phyloP scores from a whole-genome alignment of 2,888 invertebrate genomes.

The Cecidostiba fungosa region DNA sequence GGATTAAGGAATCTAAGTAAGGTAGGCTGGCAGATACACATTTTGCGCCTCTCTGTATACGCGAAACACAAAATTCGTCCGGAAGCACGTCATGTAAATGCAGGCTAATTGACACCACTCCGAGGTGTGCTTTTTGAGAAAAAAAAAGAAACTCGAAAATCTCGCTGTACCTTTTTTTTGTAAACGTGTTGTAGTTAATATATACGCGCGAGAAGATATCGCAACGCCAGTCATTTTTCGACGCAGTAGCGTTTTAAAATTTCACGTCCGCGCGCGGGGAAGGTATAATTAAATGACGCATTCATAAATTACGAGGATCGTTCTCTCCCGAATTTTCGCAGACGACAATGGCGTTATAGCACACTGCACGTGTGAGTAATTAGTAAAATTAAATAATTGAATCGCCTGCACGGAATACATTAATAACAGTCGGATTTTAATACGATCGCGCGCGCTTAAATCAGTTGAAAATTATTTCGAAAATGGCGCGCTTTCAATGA shows the following conservation, averaged over 20 bases:
- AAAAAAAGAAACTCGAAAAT: not conserved
- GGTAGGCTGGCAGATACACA: not conserved
- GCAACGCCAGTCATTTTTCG: no score
- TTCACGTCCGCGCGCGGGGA: no score
- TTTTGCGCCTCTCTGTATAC: not conserved
- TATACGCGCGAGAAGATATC: no score
- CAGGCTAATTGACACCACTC: not conserved
- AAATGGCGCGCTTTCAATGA: no score
- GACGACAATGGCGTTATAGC: no score
- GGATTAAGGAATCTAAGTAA: conserved; percentile 7
- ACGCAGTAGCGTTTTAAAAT: no score
- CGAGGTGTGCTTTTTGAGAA: not conserved
- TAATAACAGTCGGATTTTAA: not conserved
- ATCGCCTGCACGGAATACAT: not conserved
- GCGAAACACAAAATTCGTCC: not conserved
- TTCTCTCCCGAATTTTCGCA: not conserved
- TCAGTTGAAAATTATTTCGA: not conserved
- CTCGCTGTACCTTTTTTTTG: not conserved
- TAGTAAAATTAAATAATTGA: not conserved
- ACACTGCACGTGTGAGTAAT: not conserved
- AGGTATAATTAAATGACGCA: not conserved
- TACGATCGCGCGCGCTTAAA: not conserved
- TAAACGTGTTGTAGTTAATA: no score
- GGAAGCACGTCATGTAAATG: not conserved
- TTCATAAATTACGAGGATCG: conserved; percentile 3